These are phyloP conservation scores for Atherinosoma microstoma DNA, from an alignment of 2,797 vertebrate genomes.

Conservation along the genomic window DNA sequence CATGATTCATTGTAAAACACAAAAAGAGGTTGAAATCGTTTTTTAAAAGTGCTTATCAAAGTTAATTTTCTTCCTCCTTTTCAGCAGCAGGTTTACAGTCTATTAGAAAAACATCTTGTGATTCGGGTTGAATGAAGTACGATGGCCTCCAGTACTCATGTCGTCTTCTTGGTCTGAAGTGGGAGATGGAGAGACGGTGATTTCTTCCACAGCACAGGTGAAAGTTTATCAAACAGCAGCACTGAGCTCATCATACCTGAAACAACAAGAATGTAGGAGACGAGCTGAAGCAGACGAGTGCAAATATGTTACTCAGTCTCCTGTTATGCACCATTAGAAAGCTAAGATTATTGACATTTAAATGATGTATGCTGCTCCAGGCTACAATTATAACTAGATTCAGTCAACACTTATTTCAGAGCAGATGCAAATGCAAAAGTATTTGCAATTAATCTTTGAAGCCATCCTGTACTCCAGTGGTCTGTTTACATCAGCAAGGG, in stretches of 20 bases:
- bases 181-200: not conserved
- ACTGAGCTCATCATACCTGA: slow-evolving; percentile 78
- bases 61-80: not conserved
- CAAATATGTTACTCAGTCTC: too few relatives aligned
- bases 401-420: too few relatives aligned
- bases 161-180: slow-evolving; percentile 59
- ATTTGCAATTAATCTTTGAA: too few relatives aligned
- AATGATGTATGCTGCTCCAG: too few relatives aligned
- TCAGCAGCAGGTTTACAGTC: not conserved
- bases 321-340: too few relatives aligned
- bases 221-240: slow-evolving; percentile 75
- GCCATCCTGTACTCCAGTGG: too few relatives aligned
- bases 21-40: too few relatives aligned
- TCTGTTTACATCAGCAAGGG: too few relatives aligned
- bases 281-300: too few relatives aligned
- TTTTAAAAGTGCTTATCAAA: slow-evolving; percentile 3
- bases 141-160: slow-evolving; percentile 18
- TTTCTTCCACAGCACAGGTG: slow-evolving; percentile 43
- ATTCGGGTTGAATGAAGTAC: not conserved
- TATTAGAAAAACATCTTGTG: not conserved
- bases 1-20: not conserved
- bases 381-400: too few relatives aligned
- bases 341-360: too few relatives aligned
- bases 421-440: too few relatives aligned
- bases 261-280: not conserved